Conservation (phyloP, 2,797 vertebrate species). For the Craterocephalus amniculus region DNA sequence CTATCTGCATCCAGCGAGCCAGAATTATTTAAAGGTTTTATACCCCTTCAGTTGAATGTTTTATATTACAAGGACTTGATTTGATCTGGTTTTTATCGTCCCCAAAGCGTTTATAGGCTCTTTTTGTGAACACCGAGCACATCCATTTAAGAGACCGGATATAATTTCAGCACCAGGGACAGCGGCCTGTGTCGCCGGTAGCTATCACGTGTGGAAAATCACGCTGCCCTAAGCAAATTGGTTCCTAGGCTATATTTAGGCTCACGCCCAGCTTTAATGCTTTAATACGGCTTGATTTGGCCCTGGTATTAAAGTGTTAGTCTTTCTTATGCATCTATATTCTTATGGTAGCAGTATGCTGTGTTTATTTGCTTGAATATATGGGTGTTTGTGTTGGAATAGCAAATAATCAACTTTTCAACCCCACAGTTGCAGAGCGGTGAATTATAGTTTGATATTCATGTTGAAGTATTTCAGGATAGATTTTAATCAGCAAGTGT, state of each 20-base stretch:
- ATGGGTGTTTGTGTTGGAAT: constrained; percentile 1
- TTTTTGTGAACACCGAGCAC: neutral
- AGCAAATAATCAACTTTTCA: constrained; percentile 13
- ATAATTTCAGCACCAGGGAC: constrained; percentile 80
- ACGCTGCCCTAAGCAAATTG: constrained; percentile 62
- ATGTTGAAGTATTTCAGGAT: constrained; percentile 1
- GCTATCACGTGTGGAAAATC: constrained; percentile 63
- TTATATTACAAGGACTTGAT: neutral
- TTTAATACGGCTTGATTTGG: constrained; percentile 55
- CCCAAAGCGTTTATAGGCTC: neutral
- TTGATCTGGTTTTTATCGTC: neutral
- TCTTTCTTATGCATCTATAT: constrained; percentile 16
- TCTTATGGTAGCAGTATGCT: constrained; percentile 7
- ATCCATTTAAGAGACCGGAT: constrained; percentile 17
- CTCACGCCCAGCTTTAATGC: constrained; percentile 61
- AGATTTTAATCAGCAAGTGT: constrained; percentile 36
- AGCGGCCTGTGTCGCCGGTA: constrained; percentile 65
- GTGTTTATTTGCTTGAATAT: constrained; percentile 3
- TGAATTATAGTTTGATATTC: neutral
- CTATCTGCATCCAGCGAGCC: constrained; percentile 66
- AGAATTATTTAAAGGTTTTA: constrained; percentile 21
- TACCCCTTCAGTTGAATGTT: neutral
- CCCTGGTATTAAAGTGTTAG: constrained; percentile 12
- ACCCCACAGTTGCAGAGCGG: neutral
- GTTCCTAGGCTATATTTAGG: constrained; percentile 70